Evolutionary conservation across 2,888 invertebrate genomes (phyloP).

Genomic region (Bembecia ichneumoniformis): DNA sequence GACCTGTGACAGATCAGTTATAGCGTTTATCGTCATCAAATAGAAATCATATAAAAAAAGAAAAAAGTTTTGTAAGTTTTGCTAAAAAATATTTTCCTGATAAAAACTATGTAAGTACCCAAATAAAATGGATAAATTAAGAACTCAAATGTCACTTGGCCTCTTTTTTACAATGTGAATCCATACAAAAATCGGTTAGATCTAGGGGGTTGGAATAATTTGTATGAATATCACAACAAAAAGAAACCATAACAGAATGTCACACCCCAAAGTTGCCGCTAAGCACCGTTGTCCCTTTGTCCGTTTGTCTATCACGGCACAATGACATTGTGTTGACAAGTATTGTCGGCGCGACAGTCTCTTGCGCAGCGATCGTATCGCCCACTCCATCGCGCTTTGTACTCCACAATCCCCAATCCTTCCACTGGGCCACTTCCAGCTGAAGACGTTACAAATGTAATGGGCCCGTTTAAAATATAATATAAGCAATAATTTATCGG

Average conservation of each 20-base stretch:
- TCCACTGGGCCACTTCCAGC: conserved; percentile 7
- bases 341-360: conserved; percentile 32
- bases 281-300: conserved; percentile 41
- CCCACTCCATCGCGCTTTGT: conserved; percentile 2
- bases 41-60: too few relatives aligned
- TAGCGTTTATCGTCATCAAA: too few relatives aligned
- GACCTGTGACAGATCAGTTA: too few relatives aligned
- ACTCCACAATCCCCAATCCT: conserved; percentile 20
- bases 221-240: conserved; percentile 1
- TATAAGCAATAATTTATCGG: conserved; percentile 5
- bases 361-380: conserved; percentile 24
- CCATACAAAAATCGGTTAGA: too few relatives aligned
- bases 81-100: too few relatives aligned
- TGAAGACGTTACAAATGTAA: background rate
- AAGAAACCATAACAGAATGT: conserved; percentile 1
- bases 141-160: too few relatives aligned
- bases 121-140: too few relatives aligned
- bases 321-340: conserved; percentile 46
- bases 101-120: too few relatives aligned
- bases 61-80: too few relatives aligned
- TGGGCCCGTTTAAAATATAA: background rate
- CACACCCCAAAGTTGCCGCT: conserved; percentile 22
- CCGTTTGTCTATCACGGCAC: conserved; percentile 18
- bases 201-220: too few relatives aligned
- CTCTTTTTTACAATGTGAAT: too few relatives aligned